Evolutionary conservation across 1,140 invertebrate species (phyloP), one percentile per base, ranked within the genome.

Genomic region (Camponotus vicinus): DNA sequence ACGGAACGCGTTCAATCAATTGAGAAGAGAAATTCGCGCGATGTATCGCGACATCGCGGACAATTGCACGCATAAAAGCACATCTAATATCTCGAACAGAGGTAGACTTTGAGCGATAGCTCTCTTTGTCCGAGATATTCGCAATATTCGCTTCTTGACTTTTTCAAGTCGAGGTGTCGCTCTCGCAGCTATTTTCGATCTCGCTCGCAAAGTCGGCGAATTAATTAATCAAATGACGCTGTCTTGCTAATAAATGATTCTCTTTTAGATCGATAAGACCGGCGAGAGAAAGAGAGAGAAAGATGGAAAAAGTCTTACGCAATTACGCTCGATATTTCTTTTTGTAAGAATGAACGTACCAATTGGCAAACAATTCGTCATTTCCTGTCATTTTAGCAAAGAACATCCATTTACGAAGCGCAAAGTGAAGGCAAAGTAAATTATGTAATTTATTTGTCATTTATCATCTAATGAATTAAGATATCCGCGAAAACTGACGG

Each of bases 161-260:
- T 82, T 40, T 55, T 55, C 78, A 40, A 6, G 11, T 27, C 15
- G 15, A 52, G 18, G 5, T 32, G 78, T 32, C 32, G 8, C 21
- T 55, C 66, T 40, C 34, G 18, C 59, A 21, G 18, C 34, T 55
- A 59, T 82, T 49, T 52, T 70, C 52, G 40, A 57, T 57, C 42
- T 55, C 71, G 57, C 15, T 15, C 13, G 21, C 32, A 15, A 32
- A 42, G 13, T 64, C 40, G 59, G 42, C 55, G 61, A 78, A 88
- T 88, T 87, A 88, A 88, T 88, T 89, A 88, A 78, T 89, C 80
- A 57, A 11, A 70, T 45, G 80, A 88, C 40, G 42, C 40, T 27
- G 52, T 63, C 40, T 32, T 13, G 64, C 55, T 85, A 71, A 89
- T 88, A 88, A 88, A 89, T 85, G 73, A 63, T 40, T n/a, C 13